Evolutionary conservation across 1,140 invertebrate species (phyloP).

Genomic region (Drosophila cardini): DNA sequence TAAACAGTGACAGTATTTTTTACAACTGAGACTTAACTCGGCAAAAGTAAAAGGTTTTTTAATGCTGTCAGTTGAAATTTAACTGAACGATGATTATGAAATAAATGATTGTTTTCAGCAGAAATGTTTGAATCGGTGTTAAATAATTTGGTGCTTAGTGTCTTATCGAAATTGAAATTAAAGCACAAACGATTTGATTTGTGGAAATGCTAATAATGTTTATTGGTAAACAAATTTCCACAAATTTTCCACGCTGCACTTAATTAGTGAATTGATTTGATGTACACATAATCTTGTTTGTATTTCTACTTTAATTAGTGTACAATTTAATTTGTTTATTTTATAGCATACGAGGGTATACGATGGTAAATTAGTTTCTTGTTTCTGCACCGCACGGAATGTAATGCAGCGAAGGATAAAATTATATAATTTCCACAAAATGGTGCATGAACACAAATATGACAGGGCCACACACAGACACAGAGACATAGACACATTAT

Average conservation of each 20-base stretch:
- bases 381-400: neutral
- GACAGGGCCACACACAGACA: neutral
- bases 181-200: neutral
- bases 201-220: neutral
- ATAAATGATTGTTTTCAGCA: too few species aligned
- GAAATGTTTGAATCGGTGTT: too few species aligned
- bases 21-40: neutral
- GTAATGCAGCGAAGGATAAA: neutral
- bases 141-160: neutral
- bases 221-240: neutral
- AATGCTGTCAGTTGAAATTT: neutral
- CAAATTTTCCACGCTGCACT: neutral
- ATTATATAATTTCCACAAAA: neutral
- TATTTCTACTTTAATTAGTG: neutral
- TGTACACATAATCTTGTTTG: neutral
- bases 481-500: too few species aligned
- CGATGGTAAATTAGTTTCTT: neutral
- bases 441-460: neutral
- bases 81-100: too few species aligned
- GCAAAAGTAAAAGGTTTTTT: neutral
- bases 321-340: neutral
- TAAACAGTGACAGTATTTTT: slow-evolving; percentile 22
- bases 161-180: neutral
- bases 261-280: slow-evolving; percentile 17
- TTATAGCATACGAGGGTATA: neutral